phyloP scores from a whole-genome alignment of 2,113 vertebrate species.

The Oostethus manadensis region DNA sequence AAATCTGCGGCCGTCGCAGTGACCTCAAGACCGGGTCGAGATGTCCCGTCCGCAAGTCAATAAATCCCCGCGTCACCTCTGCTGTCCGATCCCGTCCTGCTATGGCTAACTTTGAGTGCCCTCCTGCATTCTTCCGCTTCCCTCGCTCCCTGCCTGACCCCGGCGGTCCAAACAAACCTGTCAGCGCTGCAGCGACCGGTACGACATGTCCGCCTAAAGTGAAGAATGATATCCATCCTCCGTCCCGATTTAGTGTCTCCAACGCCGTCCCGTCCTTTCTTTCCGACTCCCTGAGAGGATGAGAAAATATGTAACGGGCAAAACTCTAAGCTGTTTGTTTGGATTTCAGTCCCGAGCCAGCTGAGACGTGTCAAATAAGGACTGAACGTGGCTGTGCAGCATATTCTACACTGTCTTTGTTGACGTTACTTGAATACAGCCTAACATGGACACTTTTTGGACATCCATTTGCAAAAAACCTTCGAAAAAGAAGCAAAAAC shows the following conservation, averaged over 20 bases:
- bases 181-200: constrained; percentile 68
- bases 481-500: too few species aligned
- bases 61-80: constrained; percentile 72
- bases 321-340: constrained; percentile 46
- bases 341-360: constrained; percentile 44
- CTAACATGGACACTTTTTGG: constrained; percentile 55
- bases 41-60: constrained; percentile 57
- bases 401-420: constrained; percentile 43
- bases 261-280: background rate
- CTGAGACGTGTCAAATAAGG: constrained; percentile 46
- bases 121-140: constrained; percentile 70
- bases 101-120: constrained; percentile 72
- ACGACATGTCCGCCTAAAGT: constrained; percentile 63
- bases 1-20: constrained; percentile 32
- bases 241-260: constrained; percentile 50
- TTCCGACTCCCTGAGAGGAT: constrained; percentile 27
- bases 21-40: constrained; percentile 65
- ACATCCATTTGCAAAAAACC: too few species aligned
- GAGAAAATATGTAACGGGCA: constrained; percentile 53
- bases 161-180: constrained; percentile 71
- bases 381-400: constrained; percentile 18
- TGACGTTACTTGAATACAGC: constrained; percentile 58
- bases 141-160: constrained; percentile 68
- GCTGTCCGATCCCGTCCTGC: constrained; percentile 50
- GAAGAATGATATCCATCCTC: constrained; percentile 66